Evolutionary conservation across 2,888 invertebrate genomes (phyloP), one percentile per base, ranked within the genome.

Genomic region (Aporophyla lueneburgensis): DNA sequence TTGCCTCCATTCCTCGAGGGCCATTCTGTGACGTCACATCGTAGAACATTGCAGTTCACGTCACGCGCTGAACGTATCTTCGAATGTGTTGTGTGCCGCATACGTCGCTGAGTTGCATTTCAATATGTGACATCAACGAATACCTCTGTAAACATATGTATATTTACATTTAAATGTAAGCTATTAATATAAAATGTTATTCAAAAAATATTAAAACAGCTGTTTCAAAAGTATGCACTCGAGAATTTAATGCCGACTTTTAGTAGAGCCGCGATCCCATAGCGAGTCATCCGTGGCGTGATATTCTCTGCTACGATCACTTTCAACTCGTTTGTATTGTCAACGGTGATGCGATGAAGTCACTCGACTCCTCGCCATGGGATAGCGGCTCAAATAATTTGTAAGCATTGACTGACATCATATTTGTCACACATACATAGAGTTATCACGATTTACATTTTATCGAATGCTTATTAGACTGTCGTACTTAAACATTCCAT

Each of bases 401-500:
- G 80, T 93, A 95, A 95, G 93, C 91, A 91, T 95, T 93, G 95
- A 96, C 95, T 95, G 95, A 95, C 93, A 91, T 93, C 93, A 93
- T 93, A 92, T 90, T 92, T 93, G 93, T 94, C 94, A 92, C 92
- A 90, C 90, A 88, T 91, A 91, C 85, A 87, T 89, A 87, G 77
- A 87, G 81, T 87, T 91, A 89, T 90, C 90, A 91, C 89, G 83
- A 88, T 91, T 90, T 78, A 87, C 86, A 88, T 87, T 87, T 77
- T 86, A 93, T 92, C 91, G 91, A 92, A 93, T 87, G 95, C 95
- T 95, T 95, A 88, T 91, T 95, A 95, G 94, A 95, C 94, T 95
- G 93, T 94, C 90, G 96, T 96, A 96, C 95, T 96, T 96, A 95
- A 95, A 95, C 96, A 96, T 96, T 96, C 96, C 96, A 96, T 94